Evolutionary conservation across 2,888 invertebrate species (phyloP), one percentile per base, ranked within the genome.

Genomic region (Folsomia candida): DNA sequence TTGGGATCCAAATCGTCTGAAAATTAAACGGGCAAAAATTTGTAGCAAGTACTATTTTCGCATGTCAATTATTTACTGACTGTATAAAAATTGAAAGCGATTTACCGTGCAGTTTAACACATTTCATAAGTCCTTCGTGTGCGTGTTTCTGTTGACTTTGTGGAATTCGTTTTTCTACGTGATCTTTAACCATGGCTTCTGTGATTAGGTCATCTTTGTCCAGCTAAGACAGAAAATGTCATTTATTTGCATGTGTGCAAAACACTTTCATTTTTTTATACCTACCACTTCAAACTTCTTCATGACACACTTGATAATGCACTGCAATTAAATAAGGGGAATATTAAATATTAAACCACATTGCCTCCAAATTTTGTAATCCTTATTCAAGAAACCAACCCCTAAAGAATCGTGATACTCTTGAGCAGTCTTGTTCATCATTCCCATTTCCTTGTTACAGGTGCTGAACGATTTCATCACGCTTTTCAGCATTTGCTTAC

Each of bases 221-320:
- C 27, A 76, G 58, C 76, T 76, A 59, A 14, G n/a, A n/a, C n/a
- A n/a, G n/a, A n/a, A 37, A 37, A 37, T 37, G 37, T 37, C 14
- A 37, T 37, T n/a, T n/a, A n/a, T n/a, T 37, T 37, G 37, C n/a
- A n/a, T n/a, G n/a, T n/a, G n/a, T n/a, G n/a, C 11, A 61, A 28
- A 63, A 47, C 22, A 58, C 22, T 20, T 27, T 24, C 59, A 20
- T 22, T 25, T 37, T 26, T 24, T 11, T 28, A 51, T n/a, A 57
- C 73, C 74, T 73, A 78, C 76, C 63, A 75, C 63, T 11, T 74
- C 70, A 4, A 72, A 69, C 22, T 68, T 65, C n/a, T 74, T 47
- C 74, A 79, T 74, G 18, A 76, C 76, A 29, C 77, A 78, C 73
- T 77, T 78, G 9, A 78, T 69, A 9, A 77, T 73, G 51, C 78